Evolutionary conservation across 2,113 vertebrate species (phyloP).

Genomic region (Phyllostomus hastatus): DNA sequence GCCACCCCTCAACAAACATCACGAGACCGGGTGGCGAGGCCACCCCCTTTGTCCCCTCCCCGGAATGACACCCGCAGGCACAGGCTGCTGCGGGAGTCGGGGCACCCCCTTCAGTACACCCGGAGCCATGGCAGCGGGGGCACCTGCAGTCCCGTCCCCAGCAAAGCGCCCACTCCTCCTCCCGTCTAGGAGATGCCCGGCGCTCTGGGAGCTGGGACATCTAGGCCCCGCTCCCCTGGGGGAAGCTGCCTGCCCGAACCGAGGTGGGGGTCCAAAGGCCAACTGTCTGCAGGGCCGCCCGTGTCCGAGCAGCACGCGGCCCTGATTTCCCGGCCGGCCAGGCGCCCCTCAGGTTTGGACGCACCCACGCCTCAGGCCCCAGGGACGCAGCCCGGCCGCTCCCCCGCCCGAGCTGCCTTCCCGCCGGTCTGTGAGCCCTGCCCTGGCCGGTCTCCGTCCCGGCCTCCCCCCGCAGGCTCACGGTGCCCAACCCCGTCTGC

Average conservation of each 20-base stretch:
- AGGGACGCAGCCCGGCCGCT: neutral
- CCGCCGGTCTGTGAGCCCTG: too few species aligned
- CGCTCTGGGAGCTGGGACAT: neutral
- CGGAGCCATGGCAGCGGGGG: neutral
- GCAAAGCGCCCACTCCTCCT: neutral
- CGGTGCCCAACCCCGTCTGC: neutral
- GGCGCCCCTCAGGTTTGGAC: rapidly evolving
- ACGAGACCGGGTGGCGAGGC: neutral
- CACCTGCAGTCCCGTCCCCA: neutral
- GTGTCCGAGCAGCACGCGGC: rapidly evolving
- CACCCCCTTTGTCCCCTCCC: rapidly evolving
- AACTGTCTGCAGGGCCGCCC: rapidly evolving
- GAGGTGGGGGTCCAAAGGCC: neutral
- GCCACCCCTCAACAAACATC: too few species aligned
- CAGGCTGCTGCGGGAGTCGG: neutral
- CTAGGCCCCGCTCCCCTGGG: neutral
- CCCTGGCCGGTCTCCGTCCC: neutral
- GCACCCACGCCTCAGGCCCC: rapidly evolving
- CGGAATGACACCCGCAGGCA: rapidly evolving
- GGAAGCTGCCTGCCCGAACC: neutral
- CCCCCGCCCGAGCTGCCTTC: neutral
- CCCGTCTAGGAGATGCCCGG: rapidly evolving
- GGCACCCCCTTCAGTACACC: neutral
- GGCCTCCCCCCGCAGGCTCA: neutral
- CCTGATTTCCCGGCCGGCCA: neutral